Conservation (phyloP, 2,888 invertebrate genomes). For the Timema podura region DNA sequence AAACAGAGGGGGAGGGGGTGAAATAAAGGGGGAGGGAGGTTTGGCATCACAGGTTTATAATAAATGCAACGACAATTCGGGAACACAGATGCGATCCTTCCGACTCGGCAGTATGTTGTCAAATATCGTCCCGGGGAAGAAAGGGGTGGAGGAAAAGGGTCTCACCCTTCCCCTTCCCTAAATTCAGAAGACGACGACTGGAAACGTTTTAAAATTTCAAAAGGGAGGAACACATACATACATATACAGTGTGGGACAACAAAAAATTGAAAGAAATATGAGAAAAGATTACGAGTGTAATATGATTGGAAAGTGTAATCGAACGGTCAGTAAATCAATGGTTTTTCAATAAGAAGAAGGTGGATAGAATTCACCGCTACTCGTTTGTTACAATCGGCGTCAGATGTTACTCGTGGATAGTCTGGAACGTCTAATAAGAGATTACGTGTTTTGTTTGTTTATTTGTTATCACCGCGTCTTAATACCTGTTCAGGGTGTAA, state of each 20-base stretch:
- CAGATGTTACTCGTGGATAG: too few species aligned
- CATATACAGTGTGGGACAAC: neutral
- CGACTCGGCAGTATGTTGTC: too few species aligned
- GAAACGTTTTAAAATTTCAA: too few species aligned
- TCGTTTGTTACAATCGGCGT: neutral
- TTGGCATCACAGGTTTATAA: neutral
- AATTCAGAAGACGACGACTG: too few species aligned
- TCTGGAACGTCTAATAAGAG: constrained; percentile 21
- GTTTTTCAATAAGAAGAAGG: constrained; percentile 12
- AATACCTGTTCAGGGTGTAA: too few species aligned
- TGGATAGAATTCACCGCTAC: neutral
- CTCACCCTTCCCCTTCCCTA: too few species aligned
- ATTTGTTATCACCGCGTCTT: too few species aligned
- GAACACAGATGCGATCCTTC: constrained; percentile 16
- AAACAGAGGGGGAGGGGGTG: neutral
- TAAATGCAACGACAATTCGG: constrained; percentile 21
- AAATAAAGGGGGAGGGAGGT: neutral
- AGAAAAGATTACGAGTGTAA: neutral
- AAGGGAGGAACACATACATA: too few species aligned
- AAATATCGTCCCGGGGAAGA: neutral
- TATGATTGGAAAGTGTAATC: too few species aligned
- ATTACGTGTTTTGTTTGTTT: too few species aligned
- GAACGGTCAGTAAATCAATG: constrained; percentile 9
- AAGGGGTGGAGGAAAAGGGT: neutral
- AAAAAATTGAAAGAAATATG: neutral